Evolutionary conservation across 2,888 invertebrate genomes (phyloP), one percentile per base, ranked within the genome.

Genomic region (Drosophila aldrichi): DNA sequence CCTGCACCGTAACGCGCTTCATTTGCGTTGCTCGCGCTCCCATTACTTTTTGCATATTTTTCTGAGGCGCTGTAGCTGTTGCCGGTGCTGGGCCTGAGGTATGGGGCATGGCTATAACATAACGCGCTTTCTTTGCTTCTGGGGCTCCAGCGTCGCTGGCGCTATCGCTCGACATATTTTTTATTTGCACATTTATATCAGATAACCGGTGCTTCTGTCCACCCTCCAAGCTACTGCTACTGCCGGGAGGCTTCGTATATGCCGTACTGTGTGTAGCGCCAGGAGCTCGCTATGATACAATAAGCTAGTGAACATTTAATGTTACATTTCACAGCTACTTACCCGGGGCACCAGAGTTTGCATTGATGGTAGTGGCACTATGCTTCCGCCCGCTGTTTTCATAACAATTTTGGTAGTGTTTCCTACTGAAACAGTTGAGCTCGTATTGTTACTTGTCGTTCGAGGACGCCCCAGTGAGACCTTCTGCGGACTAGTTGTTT

Each of bases 101-200:
- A 20, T 72, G 70, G 3, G 91, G 77, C 70, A 91, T 79, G n/a
- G 91, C 79, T 48, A 92, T 86, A 14, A 91, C 79, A 56, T 88
- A 88, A 18, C 82, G 91, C 18, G 84, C 63, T 49, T 77, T 83
- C 51, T 91, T 91, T 0, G 75, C 70, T 16, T 91, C 91, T 0
- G 89, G 80, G 22, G 44, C 70, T 7, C 34, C 70, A 3, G 51
- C n/a, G 9, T 87, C 85, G 52, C 67, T 76, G 36, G 18, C 63
- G 7, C 61, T 60, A 9, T 70, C 69, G 12, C 55, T 66, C 1
- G 81, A 65, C 46, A 90, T 62, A n/a, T 84, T 75, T 54, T 88
- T 87, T 16, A 92, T 79, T 74, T 92, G 85, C 3, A 88, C 70
- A 61, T 92, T 92, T 44, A 90, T 88, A 81, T 92, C 90, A 2